Base-by-base conservation (phyloP, 1,140 invertebrate species). In the Brevipalpus yothersi region DNA sequence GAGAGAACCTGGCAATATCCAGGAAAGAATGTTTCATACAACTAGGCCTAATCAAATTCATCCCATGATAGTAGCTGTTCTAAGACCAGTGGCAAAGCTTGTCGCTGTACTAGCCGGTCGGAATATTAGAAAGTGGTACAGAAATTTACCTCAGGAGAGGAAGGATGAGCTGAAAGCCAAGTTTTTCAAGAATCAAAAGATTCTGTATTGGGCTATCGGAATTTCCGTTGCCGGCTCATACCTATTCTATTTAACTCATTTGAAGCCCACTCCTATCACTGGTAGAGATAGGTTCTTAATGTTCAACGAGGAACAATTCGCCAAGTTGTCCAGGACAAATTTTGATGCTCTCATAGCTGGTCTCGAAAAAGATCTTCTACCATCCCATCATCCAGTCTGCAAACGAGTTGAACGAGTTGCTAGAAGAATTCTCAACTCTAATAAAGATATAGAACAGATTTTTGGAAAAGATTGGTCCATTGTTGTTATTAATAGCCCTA, bases 181-280 rank as follows among this genome's bases (percentile, higher is more conserved):
- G 43, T 39, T 72, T 9, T 67, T 62, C 45, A 71, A 66, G 66
- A 67, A 68, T 56, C 70, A 42, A 42, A 19, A 19, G 40, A 61
- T 45, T 57, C 56, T 58, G 21, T 10, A 31, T 31, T 17, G n/a
- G 0, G 47, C 56, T 39, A 42, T 65, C 17, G 57, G 8, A 15
- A 41, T 53, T 17, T 53, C 59, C 53, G 59, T 42, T 15, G 53
- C 49, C 2, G 23, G 64, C 23, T 61, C 55, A 15, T 23, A 61
- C 17, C 45, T 68, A 12, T 76, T 75, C 60, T 79, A 76, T 63
- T 7, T 66, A 21, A 68, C 62, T n/a, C 75, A 78, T 66, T 58
- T 78, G 4, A 68, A 76, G 65, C 68, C 65, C 41, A 71, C 75
- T 53, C 76, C 77, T 12, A 63, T 79, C 45, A 78, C 75, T 1